A percentile compares a stretch with the other conserved stretches of the same genome.
Evolutionary conservation across 2,797 vertebrate species (phyloP).

Genomic region (Spinus pinus): DNA sequence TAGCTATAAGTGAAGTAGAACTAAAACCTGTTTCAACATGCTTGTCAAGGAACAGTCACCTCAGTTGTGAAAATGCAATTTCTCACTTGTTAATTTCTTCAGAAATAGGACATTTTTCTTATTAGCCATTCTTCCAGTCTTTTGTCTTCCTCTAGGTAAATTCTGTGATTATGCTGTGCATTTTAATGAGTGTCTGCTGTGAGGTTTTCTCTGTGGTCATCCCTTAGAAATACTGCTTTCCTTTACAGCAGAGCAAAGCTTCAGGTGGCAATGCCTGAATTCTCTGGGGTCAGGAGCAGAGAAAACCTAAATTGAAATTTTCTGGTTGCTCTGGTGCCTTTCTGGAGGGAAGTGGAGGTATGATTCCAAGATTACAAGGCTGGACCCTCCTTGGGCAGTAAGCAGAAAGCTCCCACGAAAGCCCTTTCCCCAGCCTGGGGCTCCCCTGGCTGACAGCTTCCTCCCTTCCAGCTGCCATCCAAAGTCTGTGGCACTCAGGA

Average conservation of each 20-base stretch:
- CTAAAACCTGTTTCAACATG: background rate
- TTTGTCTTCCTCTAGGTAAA: background rate
- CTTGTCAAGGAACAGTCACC: background rate
- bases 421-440: background rate
- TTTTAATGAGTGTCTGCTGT: background rate
- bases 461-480: background rate
- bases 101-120: background rate
- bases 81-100: background rate
- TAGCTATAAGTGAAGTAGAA: background rate
- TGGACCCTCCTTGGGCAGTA: background rate
- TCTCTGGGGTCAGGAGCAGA: background rate
- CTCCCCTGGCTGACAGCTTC: background rate
- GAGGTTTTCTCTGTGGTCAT: background rate
- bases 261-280: background rate
- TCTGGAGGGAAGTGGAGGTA: fast-evolving
- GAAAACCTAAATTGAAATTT: background rate
- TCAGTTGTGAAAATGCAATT: background rate
- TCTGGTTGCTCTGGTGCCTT: background rate
- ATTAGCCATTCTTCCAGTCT: background rate
- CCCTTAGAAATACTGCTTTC: background rate
- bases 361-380: background rate
- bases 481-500: background rate
- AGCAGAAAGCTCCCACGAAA: background rate
- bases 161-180: background rate
- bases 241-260: background rate